Percentiles rank a stretch among this genome's conserved stretches.
Evolutionary conservation across 2,113 vertebrate species (phyloP).

Genomic region (Hemiscyllium ocellatum): DNA sequence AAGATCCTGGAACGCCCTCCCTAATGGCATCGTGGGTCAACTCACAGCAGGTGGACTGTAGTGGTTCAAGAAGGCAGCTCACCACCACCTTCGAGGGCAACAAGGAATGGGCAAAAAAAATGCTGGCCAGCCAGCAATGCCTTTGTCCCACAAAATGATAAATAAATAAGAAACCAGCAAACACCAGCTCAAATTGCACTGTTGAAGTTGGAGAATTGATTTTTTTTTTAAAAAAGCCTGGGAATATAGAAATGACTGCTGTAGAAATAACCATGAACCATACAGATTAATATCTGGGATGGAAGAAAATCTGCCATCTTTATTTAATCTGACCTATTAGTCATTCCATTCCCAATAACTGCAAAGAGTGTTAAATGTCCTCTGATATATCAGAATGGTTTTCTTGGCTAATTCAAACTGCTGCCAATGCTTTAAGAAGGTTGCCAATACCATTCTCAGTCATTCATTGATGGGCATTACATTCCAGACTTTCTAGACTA

Average conservation of each 20-base stretch:
- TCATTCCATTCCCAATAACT: background rate
- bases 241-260: background rate
- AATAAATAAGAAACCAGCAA: background rate
- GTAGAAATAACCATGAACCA: background rate
- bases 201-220: background rate
- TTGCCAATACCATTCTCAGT: background rate
- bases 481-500: background rate
- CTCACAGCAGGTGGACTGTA: no score
- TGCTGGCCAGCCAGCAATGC: no score
- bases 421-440: background rate
- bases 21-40: no score
- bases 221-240: background rate
- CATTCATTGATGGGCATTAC: background rate
- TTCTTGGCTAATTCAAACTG: background rate
- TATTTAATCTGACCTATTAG: background rate
- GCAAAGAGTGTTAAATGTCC: background rate
- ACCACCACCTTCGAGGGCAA: no score
- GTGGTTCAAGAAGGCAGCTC: no score
- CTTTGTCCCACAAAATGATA: no score
- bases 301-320: background rate
- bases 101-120: no score
- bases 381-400: background rate
- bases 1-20: no score
- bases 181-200: background rate
- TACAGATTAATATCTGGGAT: background rate